Conservation (phyloP, 37 sponge, comb jelly and placozoan species). For the Spongia lamella region DNA sequence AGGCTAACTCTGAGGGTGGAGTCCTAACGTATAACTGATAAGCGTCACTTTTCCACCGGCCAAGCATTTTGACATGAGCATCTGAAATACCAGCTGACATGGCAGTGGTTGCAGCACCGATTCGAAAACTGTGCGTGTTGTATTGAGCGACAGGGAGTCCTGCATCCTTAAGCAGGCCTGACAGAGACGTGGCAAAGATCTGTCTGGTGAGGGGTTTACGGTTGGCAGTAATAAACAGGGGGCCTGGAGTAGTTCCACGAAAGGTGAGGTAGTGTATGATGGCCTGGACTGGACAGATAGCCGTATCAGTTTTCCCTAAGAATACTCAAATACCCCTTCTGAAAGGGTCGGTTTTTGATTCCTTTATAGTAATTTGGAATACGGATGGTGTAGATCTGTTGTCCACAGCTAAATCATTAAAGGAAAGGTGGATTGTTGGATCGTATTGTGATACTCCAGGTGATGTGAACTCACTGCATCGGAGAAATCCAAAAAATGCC, state of each 20-base stretch:
- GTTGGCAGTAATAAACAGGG: neutral
- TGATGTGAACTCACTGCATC: neutral
- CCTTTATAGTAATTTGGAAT: neutral
- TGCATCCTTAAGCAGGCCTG: neutral
- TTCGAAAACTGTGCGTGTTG: conserved; percentile 13
- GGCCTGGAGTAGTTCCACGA: neutral
- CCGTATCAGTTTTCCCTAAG: conserved; percentile 12
- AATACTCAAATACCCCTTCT: conserved; percentile 3
- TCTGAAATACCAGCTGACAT: conserved; percentile 1
- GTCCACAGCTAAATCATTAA: conserved; percentile 6
- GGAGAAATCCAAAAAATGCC: conserved; percentile 24
- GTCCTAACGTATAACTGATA: conserved; percentile 3
- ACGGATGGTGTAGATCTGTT: neutral
- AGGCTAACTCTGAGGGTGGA: neutral
- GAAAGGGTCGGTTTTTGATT: conserved; percentile 30
- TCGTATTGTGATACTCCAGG: neutral
- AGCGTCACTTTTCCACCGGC: conserved; percentile 6
- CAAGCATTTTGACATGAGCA: conserved; percentile 5
- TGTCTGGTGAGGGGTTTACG: neutral
- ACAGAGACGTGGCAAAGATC: neutral
- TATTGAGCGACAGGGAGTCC: neutral
- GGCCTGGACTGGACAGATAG: conserved; percentile 7
- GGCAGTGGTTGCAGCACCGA: conserved; percentile 20
- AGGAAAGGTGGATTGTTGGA: neutral
- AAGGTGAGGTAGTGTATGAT: neutral